These are phyloP conservation scores for Esox lucius DNA, from an alignment of 2,797 vertebrate genomes.

Conservation along the genomic window DNA sequence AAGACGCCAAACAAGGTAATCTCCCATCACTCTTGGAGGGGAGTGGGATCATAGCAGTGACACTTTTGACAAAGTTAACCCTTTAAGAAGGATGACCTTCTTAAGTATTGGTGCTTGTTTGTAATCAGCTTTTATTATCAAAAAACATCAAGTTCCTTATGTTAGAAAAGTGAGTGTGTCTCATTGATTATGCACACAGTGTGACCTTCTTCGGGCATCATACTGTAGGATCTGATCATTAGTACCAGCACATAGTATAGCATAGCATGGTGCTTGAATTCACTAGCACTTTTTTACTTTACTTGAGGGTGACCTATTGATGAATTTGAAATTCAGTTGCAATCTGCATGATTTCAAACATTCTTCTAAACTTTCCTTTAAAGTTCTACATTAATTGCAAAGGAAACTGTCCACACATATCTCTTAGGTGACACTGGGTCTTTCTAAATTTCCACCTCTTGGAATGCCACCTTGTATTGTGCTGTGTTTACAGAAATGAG, in stretches of 20 bases:
- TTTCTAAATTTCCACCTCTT: neutral
- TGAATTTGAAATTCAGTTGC: neutral
- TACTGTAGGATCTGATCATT: neutral
- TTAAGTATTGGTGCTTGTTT: neutral
- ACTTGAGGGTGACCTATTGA: neutral
- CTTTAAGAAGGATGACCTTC: neutral
- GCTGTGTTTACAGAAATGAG: conserved; percentile 71
- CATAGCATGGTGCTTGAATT: neutral
- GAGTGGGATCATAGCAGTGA: neutral
- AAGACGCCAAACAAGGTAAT: neutral
- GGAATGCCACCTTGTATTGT: conserved; percentile 54
- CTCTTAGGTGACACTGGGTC: conserved; percentile 21
- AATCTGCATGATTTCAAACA: conserved; percentile 1
- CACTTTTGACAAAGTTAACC: neutral
- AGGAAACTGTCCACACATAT: conserved; percentile 26
- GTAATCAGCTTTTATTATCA: neutral
- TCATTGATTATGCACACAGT: neutral
- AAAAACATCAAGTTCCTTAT: neutral
- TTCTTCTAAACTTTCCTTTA: neutral
- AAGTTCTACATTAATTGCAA: neutral
- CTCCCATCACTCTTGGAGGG: neutral
- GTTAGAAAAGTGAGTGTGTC: neutral
- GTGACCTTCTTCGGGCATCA: neutral
- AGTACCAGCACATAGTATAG: neutral
- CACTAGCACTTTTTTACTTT: neutral